Conservation (phyloP, 2,113 vertebrate species). For the Trogon surrucura region DNA sequence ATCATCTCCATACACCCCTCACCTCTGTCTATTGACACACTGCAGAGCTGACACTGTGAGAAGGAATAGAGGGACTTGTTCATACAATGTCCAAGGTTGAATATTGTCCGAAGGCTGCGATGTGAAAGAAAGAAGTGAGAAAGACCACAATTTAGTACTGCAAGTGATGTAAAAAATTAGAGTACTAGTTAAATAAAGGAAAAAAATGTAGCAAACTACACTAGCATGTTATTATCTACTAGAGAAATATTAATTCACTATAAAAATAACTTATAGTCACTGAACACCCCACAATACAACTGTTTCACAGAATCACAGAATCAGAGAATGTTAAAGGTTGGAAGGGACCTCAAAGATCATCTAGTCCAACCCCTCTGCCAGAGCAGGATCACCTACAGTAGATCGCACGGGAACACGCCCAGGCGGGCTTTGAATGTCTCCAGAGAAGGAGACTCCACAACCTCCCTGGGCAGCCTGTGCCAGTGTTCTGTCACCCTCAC, state of each 20-base stretch:
- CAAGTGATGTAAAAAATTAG: not conserved
- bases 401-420: too few species aligned
- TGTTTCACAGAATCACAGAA: not conserved
- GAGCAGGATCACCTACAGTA: too few species aligned
- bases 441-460: too few species aligned
- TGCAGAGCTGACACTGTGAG: not conserved
- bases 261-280: not conserved
- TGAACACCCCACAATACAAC: not conserved
- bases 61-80: not conserved
- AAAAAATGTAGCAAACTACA: not conserved
- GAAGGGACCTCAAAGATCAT: too few species aligned
- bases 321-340: too few species aligned
- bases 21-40: not conserved
- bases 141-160: not conserved
- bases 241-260: not conserved
- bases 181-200: not conserved
- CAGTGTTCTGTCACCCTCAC: too few species aligned
- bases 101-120: not conserved
- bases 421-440: too few species aligned
- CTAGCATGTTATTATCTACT: not conserved
- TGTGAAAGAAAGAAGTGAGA: not conserved
- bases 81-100: not conserved
- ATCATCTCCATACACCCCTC: not conserved
- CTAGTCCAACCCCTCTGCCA: too few species aligned
- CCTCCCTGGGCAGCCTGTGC: too few species aligned